These are phyloP conservation scores for Rhinoraja longicauda DNA, from an alignment of 2,797 vertebrate genomes.

Conservation along the genomic window DNA sequence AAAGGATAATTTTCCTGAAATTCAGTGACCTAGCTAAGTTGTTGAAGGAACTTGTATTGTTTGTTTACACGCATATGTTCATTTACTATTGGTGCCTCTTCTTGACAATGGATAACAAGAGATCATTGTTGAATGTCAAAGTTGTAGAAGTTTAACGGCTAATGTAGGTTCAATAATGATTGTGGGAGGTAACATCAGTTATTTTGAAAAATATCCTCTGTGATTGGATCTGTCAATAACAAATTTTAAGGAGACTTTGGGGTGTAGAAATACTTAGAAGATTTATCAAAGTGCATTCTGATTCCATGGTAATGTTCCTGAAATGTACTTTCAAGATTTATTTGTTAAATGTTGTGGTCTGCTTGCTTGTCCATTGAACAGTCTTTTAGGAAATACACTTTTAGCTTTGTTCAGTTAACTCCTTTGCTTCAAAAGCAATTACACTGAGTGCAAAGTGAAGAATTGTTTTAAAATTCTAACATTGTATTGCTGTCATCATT, in stretches of 20 bases:
- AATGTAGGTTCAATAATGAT: background rate
- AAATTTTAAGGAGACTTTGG: background rate
- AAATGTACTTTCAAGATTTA: background rate
- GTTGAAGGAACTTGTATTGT: background rate
- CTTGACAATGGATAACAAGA: background rate
- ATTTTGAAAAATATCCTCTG: too few relatives aligned
- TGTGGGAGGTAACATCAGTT: background rate
- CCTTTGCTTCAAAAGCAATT: background rate
- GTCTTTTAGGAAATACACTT: background rate
- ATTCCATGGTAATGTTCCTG: background rate
- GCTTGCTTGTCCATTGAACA: background rate
- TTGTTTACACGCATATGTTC: background rate
- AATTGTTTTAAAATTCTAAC: background rate
- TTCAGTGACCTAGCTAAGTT: background rate
- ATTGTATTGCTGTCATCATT: background rate
- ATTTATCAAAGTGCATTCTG: background rate
- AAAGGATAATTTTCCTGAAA: slow-evolving; percentile 36
- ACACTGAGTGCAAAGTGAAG: background rate
- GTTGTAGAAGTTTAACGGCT: background rate
- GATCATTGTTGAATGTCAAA: background rate
- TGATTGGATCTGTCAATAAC: background rate
- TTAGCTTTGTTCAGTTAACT: background rate
- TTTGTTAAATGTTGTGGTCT: background rate
- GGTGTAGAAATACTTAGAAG: background rate
- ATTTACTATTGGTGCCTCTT: background rate